Evolutionary conservation across 53 echinoderm and acorn worm genomes (phyloP), one percentile per base, ranked within the genome.

Genomic region (Pentamera pediparva): DNA sequence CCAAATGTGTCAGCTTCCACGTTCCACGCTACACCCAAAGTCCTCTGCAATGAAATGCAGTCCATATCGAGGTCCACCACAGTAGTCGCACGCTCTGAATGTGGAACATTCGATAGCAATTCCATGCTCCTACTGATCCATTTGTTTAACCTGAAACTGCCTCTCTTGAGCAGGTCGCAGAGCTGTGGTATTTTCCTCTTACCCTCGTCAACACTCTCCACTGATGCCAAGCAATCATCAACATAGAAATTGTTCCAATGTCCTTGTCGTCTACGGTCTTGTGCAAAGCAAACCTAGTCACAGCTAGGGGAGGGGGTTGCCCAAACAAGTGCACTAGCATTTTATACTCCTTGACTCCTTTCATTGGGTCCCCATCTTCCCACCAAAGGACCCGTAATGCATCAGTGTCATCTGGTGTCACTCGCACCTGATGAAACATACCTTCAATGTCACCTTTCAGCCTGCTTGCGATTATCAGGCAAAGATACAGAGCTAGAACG

Each of bases 171-270:
- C 21, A 79, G n/a, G 37, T 37, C 30, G 18, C 57, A 12, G 18
- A 79, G 37, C 5, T 79, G 27, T 4, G 64, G n/a, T 6, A 79
- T 33, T 25, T 79, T 35, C 30, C 20, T 75, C 0, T 49, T 51
- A 50, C 76, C 86, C 9, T 75, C 81, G 28, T 76, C 76, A 0
- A 32, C 39, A 18, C 59, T 69, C 20, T 22, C 21, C 8, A 80
- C 81, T 6, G 86, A 81, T 43, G 59, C 80, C 32, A 86, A 31
- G 39, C 81, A 86, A 39, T 86, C 86, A 26, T 86, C 86, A 3
- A 81, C 76, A 28, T 86, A 86, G 76, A 81, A 86, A 31, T 86
- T 81, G 2, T 76, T 29, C 25, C 48, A 19, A 18, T 17, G 17
- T 5, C 19, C 24, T 78, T 33, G 38, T 78, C 65, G 5, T 65